phyloP scores from a whole-genome alignment of 1,140 invertebrate species.

The Lucilia sericata region DNA sequence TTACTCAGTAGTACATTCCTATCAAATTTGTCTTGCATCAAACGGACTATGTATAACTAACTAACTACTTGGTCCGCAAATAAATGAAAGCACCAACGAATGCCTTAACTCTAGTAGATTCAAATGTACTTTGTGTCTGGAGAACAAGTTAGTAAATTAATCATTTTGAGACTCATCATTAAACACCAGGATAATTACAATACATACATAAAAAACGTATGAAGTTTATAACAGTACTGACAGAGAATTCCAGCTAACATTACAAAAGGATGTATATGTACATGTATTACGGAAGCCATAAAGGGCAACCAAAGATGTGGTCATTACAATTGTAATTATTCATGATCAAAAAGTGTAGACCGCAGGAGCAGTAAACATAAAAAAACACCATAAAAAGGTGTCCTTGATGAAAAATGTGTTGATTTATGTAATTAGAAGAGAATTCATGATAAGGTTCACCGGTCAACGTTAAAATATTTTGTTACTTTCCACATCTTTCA shows the following conservation, averaged over 20 bases:
- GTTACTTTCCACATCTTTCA: background rate
- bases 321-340: slow-evolving; percentile 36
- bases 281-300: background rate
- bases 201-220: background rate
- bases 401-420: slow-evolving; percentile 43
- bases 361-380: background rate
- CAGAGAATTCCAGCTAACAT: background rate
- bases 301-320: background rate
- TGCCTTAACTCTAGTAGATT: background rate
- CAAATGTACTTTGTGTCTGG: background rate
- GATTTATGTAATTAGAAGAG: slow-evolving; percentile 38
- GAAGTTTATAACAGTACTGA: background rate
- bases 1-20: background rate
- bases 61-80: background rate
- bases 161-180: slow-evolving; percentile 29
- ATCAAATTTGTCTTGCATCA: background rate
- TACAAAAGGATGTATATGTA: background rate
- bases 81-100: slow-evolving; percentile 8
- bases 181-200: slow-evolving; percentile 28
- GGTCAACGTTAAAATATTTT: background rate
- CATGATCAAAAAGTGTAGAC: slow-evolving; percentile 32
- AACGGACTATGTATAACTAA: background rate
- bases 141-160: slow-evolving; percentile 16
- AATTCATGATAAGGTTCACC: slow-evolving; percentile 1
- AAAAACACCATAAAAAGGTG: slow-evolving; percentile 8